phyloP scores from a whole-genome alignment of 2,113 vertebrate genomes.

The Ginglymostoma cirratum region DNA sequence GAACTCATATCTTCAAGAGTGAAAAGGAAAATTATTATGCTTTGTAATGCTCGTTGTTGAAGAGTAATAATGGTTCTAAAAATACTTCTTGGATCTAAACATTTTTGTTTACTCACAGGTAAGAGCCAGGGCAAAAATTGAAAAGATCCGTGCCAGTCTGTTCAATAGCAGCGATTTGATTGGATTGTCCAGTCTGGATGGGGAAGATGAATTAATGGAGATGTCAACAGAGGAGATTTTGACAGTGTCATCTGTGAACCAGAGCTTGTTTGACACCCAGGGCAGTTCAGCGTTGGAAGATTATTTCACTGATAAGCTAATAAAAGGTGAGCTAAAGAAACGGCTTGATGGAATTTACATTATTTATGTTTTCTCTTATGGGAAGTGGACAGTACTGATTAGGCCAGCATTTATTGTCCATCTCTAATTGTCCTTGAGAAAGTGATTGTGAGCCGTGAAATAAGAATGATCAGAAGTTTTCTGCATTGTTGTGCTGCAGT shows the following conservation, averaged over 20 bases:
- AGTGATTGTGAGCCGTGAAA: no score
- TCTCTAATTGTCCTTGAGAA: no score
- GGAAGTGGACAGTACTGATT: no score
- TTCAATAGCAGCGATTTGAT: slow-evolving; percentile 97
- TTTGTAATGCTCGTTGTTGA: neutral
- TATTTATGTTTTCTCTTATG: no score
- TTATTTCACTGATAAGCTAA: slow-evolving; percentile 86
- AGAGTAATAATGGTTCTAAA: neutral
- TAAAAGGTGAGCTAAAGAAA: slow-evolving; percentile 64
- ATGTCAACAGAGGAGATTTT: slow-evolving; percentile 95
- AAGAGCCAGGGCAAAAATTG: slow-evolving; percentile 87
- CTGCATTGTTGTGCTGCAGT: neutral
- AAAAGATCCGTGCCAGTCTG: slow-evolving; percentile 92
- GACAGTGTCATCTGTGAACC: slow-evolving; percentile 91
- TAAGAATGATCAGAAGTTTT: neutral
- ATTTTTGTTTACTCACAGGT: slow-evolving; percentile 60
- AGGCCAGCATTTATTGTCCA: no score
- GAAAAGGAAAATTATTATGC: neutral
- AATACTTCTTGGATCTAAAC: neutral
- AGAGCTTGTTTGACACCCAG: slow-evolving; percentile 94
- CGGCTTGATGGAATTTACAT: neutral
- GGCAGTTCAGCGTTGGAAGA: slow-evolving; percentile 91
- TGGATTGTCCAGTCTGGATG: slow-evolving; percentile 86
- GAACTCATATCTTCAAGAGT: neutral
- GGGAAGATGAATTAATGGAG: slow-evolving; percentile 93